phyloP scores from a whole-genome alignment of 2,888 invertebrate genomes.

The Eupsilia transversa region DNA sequence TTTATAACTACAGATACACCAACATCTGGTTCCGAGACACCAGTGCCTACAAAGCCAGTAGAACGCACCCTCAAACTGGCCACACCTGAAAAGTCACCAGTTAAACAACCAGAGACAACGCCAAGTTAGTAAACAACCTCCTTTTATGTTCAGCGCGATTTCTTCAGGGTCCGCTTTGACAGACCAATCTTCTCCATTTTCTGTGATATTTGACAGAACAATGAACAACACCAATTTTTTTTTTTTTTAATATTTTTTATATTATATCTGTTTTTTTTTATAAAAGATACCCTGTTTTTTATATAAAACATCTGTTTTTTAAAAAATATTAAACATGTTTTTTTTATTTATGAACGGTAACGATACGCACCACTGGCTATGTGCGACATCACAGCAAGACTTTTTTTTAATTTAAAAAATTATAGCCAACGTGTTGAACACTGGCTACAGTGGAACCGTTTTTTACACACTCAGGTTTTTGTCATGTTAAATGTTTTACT shows the following conservation, averaged over 20 bases:
- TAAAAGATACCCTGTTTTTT: too few relatives aligned
- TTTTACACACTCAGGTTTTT: too few relatives aligned
- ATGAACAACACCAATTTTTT: not conserved
- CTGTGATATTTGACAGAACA: constrained; percentile 10
- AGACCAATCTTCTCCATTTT: constrained; percentile 55
- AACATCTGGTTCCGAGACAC: constrained; percentile 85
- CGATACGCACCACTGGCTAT: too few relatives aligned
- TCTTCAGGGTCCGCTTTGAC: constrained; percentile 21
- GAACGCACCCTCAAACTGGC: constrained; percentile 83
- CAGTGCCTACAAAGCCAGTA: constrained; percentile 72
- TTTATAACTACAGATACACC: constrained; percentile 76
- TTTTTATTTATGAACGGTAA: not conserved
- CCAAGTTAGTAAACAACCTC: constrained; percentile 68
- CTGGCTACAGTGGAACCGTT: too few relatives aligned
- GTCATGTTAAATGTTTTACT: not conserved
- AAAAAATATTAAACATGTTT: too few relatives aligned
- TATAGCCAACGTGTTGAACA: not conserved
- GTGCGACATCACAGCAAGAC: not conserved
- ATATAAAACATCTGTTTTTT: not conserved
- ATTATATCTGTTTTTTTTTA: not conserved
- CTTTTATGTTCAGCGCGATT: constrained; percentile 10
- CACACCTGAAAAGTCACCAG: constrained; percentile 84
- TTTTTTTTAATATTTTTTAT: not conserved
- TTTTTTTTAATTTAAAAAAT: too few relatives aligned
- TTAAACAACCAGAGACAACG: constrained; percentile 75